Base-by-base conservation (phyloP, 2,888 invertebrate genomes). In the Sussaba pulchella region DNA sequence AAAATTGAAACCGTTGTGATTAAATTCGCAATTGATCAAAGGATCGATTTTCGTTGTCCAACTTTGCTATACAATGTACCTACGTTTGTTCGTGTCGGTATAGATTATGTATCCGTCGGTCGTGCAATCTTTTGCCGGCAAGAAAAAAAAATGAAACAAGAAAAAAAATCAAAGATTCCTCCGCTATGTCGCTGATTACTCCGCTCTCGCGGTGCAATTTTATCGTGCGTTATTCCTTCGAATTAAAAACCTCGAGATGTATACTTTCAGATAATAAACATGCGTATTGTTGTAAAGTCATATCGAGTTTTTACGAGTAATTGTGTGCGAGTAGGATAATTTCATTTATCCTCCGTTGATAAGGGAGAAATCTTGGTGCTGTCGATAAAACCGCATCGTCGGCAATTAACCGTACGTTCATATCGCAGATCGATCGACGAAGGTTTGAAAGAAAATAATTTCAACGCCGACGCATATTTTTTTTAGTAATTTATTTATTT, bases 231-330 rank as follows among this genome's bases (percentile, higher is more conserved):
- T 31, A 21, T 47, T 26, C 57, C 57, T 41, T 57, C 43, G 57
- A 57, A 70, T n/a, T 54, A 6, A 31, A 63, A 41, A 88, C 87
- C 85, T 88, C 81, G 86, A 88, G 88, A 90, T 90, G 88, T 88
- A 89, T 87, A 89, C 88, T 89, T 89, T 91, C 87, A 88, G 87
- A 90, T 90, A 90, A 91, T 91, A 91, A 91, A 91, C 87, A 89
- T 90, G 87, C 89, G 88, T 91, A 90, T 90, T 90, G 89, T 90
- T 91, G 90, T 90, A 90, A 85, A 88, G 86, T 82, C 67, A 76
- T 39, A 77, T 39, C 64, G 59, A 43, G 39, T 50, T 63, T 70
- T 43, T 17, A 17, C 10, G 8, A 57, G 21, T 39, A 39, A 19
- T 59, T 36, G 1, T 19, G 8, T 6, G 12, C 21, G 39, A 61